phyloP scores from a whole-genome alignment of 1,140 invertebrate species.

The Drosophila nannoptera region DNA sequence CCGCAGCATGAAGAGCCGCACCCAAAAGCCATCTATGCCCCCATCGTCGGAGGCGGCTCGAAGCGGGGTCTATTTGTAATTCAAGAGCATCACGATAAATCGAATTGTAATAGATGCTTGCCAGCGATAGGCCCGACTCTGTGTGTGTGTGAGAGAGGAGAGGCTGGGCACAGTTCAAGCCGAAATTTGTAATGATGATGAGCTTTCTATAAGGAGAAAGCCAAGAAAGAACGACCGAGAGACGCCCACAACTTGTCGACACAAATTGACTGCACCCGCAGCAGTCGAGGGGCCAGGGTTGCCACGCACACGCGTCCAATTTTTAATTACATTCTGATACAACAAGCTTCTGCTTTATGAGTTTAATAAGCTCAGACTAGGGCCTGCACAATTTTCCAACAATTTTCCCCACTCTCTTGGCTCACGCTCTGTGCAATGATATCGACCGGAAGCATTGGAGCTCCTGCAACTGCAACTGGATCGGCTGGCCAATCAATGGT shows the following conservation, averaged over 20 bases:
- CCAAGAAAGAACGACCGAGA: conserved; percentile 21
- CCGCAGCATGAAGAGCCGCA: conserved; percentile 14
- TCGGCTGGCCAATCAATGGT: conserved; percentile 24
- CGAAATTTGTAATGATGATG: conserved; percentile 43
- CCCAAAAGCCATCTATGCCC: conserved; percentile 34
- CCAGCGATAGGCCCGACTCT: conserved; percentile 2
- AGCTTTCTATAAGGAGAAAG: conserved; percentile 43
- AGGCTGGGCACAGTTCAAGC: conserved; percentile 36
- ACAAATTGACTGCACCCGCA: conserved; percentile 22
- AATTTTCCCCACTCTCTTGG: conserved; percentile 14
- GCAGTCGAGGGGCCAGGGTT: conserved; percentile 7
- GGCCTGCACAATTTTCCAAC: neutral
- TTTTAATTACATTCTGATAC: conserved; percentile 33
- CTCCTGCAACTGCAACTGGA: neutral
- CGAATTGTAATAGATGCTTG: conserved; percentile 49
- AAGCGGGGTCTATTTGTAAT: conserved; percentile 49
- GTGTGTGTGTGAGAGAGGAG: conserved; percentile 8
- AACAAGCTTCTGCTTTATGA: conserved; percentile 31
- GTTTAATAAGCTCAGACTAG: conserved; percentile 23
- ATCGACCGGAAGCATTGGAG: conserved; percentile 56
- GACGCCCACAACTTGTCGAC: conserved; percentile 29
- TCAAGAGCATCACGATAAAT: conserved; percentile 69
- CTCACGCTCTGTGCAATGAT: conserved; percentile 56
- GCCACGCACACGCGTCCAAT: neutral
- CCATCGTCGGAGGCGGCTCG: conserved; percentile 11